A percentile compares a stretch with the other conserved stretches of the same genome.
Conservation (phyloP, 2,797 vertebrate genomes). For the Xenops minutus region DNA sequence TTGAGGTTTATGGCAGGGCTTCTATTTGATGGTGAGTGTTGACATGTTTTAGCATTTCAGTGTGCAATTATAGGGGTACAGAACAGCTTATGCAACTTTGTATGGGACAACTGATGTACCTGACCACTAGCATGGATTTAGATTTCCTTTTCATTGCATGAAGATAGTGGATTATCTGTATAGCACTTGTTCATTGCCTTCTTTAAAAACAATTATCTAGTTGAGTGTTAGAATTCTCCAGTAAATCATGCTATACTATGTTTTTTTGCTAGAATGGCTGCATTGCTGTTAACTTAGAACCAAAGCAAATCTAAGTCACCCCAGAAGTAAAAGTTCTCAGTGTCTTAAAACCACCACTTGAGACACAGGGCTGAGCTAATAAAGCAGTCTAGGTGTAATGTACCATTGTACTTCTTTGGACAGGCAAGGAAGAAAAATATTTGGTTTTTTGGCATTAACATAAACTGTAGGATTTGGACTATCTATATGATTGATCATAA, state of each 20-base stretch:
- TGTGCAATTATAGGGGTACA: neutral
- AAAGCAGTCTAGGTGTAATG: neutral
- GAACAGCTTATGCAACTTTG: neutral
- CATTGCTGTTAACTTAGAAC: neutral
- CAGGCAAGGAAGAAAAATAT: neutral
- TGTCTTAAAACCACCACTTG: neutral
- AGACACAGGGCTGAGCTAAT: neutral
- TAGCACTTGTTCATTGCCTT: neutral
- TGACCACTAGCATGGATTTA: neutral
- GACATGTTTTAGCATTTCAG: neutral
- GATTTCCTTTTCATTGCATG: neutral
- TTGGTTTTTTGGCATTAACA: neutral
- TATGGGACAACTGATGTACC: neutral
- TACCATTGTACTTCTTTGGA: neutral
- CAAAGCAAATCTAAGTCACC: neutral
- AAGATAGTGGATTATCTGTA: neutral
- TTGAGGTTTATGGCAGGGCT: neutral
- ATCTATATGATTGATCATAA: neutral
- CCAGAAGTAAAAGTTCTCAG: neutral
- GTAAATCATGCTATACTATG: neutral
- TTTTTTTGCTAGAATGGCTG: neutral
- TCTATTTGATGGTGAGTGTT: neutral
- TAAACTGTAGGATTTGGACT: neutral
- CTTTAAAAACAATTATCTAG: neutral
- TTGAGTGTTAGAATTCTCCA: neutral